Base-by-base conservation (phyloP, 2,888 invertebrate genomes). In the Harpalus rufipes region DNA sequence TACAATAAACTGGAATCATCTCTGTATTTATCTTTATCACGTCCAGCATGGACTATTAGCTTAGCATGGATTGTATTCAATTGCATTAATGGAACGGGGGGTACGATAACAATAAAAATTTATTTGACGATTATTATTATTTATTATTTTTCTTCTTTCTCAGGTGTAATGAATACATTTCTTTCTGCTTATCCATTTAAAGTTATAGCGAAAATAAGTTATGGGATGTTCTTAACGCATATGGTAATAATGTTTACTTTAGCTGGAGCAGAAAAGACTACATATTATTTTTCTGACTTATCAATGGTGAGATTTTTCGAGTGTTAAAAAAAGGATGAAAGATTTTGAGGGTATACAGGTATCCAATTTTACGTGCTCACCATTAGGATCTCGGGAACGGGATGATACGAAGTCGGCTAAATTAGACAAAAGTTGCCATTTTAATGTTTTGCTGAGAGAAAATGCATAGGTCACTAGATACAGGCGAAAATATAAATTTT, bases 41-140 rank as follows among this genome's bases (percentile, higher is more conserved):
- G 92, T 85, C 90, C 91, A 12, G 89, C 90, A 10, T 93, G 93
- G 93, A 90, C 91, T 0, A 80, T 91, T 3, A 91, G 91, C 3
- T 86, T 93, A 8, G 89, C 89, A 56, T 93, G 93, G 93, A 90
- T 93, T 6, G 90, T 93, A 74, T 92, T 92, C 87, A 91, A 92
- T 59, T 92, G 92, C 86, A 89, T 90, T 18, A 89, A 90, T 72
- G 92, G 92, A 39, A 90, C 91, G 87, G 93, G 92, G 88, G 92
- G 92, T 91, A 87, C 87, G 39, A n/a, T n/a, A n/a, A n/a, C n/a
- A n/a, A n/a, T n/a, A n/a, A n/a, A n/a, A n/a, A n/a, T n/a, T n/a
- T n/a, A n/a, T n/a, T n/a, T n/a, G n/a, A n/a, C n/a, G n/a, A n/a
- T n/a, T n/a, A n/a, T n/a, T n/a, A n/a, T n/a, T n/a, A n/a, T n/a